These are phyloP conservation scores for Cheirogaleus medius DNA, from an alignment of 2,113 vertebrate species.

Conservation along the genomic window DNA sequence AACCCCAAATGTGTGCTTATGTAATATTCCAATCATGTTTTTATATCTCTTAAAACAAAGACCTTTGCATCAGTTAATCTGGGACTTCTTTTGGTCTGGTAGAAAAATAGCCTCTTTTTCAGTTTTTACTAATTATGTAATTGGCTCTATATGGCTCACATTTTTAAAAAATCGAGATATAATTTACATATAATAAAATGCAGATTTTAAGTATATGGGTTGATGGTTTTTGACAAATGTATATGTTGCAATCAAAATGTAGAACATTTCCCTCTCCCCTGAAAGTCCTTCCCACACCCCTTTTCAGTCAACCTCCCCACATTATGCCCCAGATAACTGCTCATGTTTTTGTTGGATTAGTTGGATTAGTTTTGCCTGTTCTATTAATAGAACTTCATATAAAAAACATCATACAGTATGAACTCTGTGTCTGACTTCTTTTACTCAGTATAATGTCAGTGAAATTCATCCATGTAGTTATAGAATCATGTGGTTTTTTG, in stretches of 20 bases:
- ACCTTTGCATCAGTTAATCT: neutral
- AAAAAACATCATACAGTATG: neutral
- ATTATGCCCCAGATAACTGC: neutral
- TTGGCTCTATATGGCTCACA: neutral
- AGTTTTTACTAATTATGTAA: neutral
- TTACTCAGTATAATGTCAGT: neutral
- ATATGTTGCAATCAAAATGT: neutral
- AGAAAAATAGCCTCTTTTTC: conserved; percentile 30
- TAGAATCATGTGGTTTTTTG: neutral
- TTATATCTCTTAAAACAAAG: neutral
- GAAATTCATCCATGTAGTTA: neutral
- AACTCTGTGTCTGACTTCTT: neutral
- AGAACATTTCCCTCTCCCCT: neutral
- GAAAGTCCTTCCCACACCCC: neutral
- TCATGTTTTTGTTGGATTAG: neutral
- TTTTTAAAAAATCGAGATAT: neutral
- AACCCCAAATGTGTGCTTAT: neutral
- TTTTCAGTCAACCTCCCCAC: neutral
- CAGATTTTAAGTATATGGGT: neutral
- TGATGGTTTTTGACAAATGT: neutral
- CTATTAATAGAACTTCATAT: neutral
- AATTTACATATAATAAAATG: neutral
- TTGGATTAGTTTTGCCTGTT: neutral
- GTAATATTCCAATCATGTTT: neutral
- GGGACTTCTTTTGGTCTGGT: neutral